phyloP scores from a whole-genome alignment of 1,140 invertebrate species.

The Grapholita molesta region DNA sequence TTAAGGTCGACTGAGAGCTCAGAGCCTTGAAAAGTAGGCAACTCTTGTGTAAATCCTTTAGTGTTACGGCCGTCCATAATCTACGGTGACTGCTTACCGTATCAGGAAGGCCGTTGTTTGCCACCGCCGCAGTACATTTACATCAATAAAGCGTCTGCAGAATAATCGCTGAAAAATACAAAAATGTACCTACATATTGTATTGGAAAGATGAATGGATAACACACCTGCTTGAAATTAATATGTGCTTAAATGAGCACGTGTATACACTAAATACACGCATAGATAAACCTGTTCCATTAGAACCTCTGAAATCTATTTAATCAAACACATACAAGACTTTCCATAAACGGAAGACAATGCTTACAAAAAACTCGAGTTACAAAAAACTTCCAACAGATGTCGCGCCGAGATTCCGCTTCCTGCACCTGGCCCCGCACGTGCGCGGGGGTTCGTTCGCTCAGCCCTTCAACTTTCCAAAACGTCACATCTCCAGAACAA shows the following conservation, averaged over 20 bases:
- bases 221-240: neutral
- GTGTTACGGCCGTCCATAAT: no score
- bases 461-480: neutral
- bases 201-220: neutral
- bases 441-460: neutral
- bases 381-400: constrained; percentile 7
- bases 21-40: no score
- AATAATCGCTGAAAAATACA: no score
- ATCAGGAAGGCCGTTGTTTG: no score
- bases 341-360: neutral
- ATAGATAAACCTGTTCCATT: neutral
- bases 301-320: neutral
- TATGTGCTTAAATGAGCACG: neutral
- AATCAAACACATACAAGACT: neutral
- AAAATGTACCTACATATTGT: neutral
- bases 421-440: constrained; percentile 14
- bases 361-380: neutral
- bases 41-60: no score
- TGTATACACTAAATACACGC: neutral
- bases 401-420: constrained; percentile 13
- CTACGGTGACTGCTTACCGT: no score
- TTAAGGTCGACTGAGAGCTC: no score
- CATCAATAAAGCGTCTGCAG: no score
- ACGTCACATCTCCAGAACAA: neutral
- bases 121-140: no score